Base-by-base conservation (phyloP, 64 coral and sea anemone species). In the Montipora sp. region DNA sequence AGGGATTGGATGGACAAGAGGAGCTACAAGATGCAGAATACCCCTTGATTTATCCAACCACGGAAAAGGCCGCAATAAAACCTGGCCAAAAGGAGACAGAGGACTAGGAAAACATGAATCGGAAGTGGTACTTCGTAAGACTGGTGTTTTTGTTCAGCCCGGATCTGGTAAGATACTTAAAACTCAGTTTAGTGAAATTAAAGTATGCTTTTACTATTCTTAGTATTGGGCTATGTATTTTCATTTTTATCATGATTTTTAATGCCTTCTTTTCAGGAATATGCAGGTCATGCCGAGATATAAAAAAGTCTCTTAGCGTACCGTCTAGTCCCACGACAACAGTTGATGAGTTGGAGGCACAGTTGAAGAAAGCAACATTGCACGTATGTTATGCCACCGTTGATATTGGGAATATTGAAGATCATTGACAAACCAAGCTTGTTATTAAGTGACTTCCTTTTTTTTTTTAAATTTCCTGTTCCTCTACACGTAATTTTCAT, bases 251-350 rank as follows among this genome's bases (percentile, higher is more conserved):
- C 63, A 16, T 67, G 18, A 16, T 67, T 19, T 67, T 67, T 67
- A 67, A 67, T 67, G 63, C 59, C 53, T 83, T 14, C 13, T 66
- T 79, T 47, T 16, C 80, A 94, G 85, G 85, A 89, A 44, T 94
- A 83, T 89, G 92, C 85, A 94, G 84, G 80, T 73, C 75, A 88
- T 93, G 84, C n/a, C 74, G 84, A 88, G 58, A 88, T 58, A 79
- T 81, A 89, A 51, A 89, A 85, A 94, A 89, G 46, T 16, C 19
- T 45, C 92, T 93, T 67, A 16, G 63, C 51, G 10, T 55, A 55
- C 10, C 51, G 5, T 55, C 51, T 55, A 89, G 58, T 74, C 12
- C 59, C 46, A 36, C 57, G n/a, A 80, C 75, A 89, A 51, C 5
- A 55, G 44, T 83, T 82, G 77, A 81, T 27, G 89, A 91, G 43